Conservation (phyloP, 2,888 invertebrate genomes). For the Empis livida region DNA sequence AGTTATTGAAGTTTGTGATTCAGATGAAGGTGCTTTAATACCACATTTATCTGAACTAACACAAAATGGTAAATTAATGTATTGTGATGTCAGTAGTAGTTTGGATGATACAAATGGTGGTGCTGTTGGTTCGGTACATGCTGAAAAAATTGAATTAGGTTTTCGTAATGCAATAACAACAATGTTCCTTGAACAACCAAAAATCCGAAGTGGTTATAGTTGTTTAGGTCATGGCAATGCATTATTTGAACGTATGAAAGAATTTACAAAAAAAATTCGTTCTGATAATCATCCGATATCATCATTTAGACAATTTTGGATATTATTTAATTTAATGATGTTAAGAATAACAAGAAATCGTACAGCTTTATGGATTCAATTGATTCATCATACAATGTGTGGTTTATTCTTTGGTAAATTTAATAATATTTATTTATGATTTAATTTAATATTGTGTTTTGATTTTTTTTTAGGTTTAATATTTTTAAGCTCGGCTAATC, state of each 20-base stretch:
- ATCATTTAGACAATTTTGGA: constrained; percentile 44
- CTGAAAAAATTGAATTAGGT: constrained; percentile 36
- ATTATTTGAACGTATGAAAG: constrained; percentile 40
- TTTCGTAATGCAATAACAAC: constrained; percentile 35
- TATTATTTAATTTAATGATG: constrained; percentile 46
- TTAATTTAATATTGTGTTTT: not conserved
- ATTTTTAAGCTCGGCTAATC: constrained; percentile 49
- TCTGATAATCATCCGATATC: constrained; percentile 37
- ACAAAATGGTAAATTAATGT: constrained; percentile 43
- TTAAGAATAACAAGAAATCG: constrained; percentile 45
- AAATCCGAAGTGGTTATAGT: constrained; percentile 10
- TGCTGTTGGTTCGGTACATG: not conserved
- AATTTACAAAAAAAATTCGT: constrained; percentile 31
- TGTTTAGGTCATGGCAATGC: constrained; percentile 21
- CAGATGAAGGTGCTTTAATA: constrained; percentile 42
- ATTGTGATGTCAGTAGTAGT: constrained; percentile 29
- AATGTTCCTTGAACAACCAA: constrained; percentile 27
- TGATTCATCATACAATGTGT: constrained; percentile 48
- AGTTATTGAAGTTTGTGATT: constrained; percentile 49
- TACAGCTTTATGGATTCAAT: constrained; percentile 46
- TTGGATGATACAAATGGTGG: constrained; percentile 20
- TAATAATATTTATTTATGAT: not conserved
- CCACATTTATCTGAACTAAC: constrained; percentile 40
- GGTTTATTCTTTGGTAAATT: constrained; percentile 37
- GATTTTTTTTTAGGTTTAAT: constrained; percentile 37